Percentiles rank a stretch among this genome's conserved stretches.
phyloP scores from a whole-genome alignment of 2,113 vertebrate species.

The Pavo muticus region DNA sequence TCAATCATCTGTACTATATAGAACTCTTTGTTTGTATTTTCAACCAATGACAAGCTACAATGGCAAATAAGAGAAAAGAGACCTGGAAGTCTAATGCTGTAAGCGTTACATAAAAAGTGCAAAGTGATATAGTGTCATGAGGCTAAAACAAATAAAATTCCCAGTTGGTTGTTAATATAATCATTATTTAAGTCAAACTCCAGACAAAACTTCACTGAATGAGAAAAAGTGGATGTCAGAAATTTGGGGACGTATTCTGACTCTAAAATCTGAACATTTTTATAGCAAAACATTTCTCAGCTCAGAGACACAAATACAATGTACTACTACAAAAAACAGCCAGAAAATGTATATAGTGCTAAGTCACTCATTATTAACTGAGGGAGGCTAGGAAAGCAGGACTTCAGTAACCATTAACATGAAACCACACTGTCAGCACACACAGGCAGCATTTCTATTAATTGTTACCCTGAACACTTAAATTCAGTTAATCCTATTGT shows the following conservation, averaged over 20 bases:
- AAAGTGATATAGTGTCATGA: neutral
- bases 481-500: conserved; percentile 50
- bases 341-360: neutral
- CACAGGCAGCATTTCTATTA: conserved; percentile 47
- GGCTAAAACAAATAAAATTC: neutral
- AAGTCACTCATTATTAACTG: conserved; percentile 55
- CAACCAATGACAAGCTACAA: neutral
- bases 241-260: neutral
- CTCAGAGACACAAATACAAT: neutral
- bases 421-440: conserved; percentile 42
- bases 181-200: neutral
- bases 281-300: conserved; percentile 5
- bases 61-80: neutral
- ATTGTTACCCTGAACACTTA: conserved; percentile 64
- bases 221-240: neutral
- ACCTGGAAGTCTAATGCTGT: neutral
- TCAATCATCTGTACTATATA: neutral
- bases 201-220: neutral
- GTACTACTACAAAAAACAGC: neutral
- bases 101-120: neutral
- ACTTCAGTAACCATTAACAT: conserved; percentile 60
- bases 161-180: neutral
- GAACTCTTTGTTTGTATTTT: neutral
- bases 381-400: conserved; percentile 10
- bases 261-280: neutral